Conservation (phyloP, 1,140 invertebrate species). For the Drosophila baimaii region DNA sequence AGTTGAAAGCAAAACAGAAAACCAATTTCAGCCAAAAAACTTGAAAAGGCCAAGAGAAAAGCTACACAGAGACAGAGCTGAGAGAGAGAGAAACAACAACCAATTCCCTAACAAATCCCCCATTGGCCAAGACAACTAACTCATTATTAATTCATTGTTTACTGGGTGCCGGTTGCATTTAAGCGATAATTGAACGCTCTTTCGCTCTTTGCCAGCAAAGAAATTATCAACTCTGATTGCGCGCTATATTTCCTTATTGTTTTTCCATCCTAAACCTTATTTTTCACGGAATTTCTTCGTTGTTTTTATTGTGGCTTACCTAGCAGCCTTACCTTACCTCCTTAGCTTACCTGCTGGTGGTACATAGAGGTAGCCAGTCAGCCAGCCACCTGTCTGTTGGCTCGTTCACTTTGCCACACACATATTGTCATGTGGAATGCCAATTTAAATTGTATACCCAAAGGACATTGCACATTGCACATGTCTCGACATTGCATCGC, state of each 20-base stretch:
- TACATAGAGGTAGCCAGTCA: too few species aligned
- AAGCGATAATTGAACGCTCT: conserved; percentile 47
- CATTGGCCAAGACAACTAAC: conserved; percentile 8
- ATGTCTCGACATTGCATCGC: conserved; percentile 55
- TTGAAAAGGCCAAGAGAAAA: conserved; percentile 7
- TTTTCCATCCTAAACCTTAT: neutral
- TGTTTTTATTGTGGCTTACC: neutral
- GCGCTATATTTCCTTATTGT: neutral
- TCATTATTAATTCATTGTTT: conserved; percentile 46
- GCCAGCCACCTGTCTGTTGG: conserved; percentile 31
- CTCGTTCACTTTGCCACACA: conserved; percentile 45
- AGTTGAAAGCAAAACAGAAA: conserved; percentile 16
- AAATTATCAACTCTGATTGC: conserved; percentile 50
- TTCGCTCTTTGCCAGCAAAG: conserved; percentile 11
- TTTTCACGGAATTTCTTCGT: neutral
- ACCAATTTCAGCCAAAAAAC: conserved; percentile 28
- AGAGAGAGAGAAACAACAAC: neutral
- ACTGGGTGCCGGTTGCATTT: conserved; percentile 29
- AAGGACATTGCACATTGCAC: conserved; percentile 71
- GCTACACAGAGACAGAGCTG: neutral
- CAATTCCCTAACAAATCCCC: conserved; percentile 7
- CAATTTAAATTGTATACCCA: conserved; percentile 81
- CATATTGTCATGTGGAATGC: conserved; percentile 76
- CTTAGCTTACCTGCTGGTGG: conserved; percentile 10
- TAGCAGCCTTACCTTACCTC: too few species aligned